Base-by-base conservation (phyloP, 2,888 invertebrate species). In the Xylophagus ater region DNA sequence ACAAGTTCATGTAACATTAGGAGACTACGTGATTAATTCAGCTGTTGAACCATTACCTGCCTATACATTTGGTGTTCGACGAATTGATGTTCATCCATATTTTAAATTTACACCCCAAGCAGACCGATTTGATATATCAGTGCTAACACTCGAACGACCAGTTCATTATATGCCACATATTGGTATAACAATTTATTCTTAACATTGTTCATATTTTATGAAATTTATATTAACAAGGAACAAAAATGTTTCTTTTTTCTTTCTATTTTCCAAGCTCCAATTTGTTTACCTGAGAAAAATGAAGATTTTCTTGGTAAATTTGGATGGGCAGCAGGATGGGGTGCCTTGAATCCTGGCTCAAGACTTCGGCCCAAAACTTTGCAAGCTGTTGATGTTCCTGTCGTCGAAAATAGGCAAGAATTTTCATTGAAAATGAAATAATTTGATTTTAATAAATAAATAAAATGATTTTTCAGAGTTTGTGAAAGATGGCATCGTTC, bases 301-400 rank as follows among this genome's bases (percentile, higher is more conserved):
- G 83, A 87, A 31, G 87, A 85, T 60, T 90, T 88, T 67, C 70
- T 89, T 32, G 90, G 90, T 2, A 86, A 88, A 60, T 87, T 82
- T 51, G 90, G 88, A 18, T 89, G 89, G 77, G 89, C 88, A 5
- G 89, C 89, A 0, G 89, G 90, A 18, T 92, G 92, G 92, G 92
- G 90, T 10, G 90, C 92, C 0, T 67, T 90, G 7, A 76, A 76
- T 57, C 76, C 77, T 49, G 90, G 90, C 36, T 90, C 90, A 0
- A 71, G 90, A 48, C 64, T 90, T 39, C 73, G 90, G 5, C 90
- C 92, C 2, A 83, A 90, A 55, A 90, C 89, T 0, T 67, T 92
- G 37, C 90, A 92, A 62, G 85, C 88, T 0, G 89, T 90, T 8
- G 87, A 88, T 55, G 90, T 92, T 46, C 92, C 90, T 0, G 88